Evolutionary conservation across 2,797 vertebrate species (phyloP).

Genomic region (Zalophus californianus): DNA sequence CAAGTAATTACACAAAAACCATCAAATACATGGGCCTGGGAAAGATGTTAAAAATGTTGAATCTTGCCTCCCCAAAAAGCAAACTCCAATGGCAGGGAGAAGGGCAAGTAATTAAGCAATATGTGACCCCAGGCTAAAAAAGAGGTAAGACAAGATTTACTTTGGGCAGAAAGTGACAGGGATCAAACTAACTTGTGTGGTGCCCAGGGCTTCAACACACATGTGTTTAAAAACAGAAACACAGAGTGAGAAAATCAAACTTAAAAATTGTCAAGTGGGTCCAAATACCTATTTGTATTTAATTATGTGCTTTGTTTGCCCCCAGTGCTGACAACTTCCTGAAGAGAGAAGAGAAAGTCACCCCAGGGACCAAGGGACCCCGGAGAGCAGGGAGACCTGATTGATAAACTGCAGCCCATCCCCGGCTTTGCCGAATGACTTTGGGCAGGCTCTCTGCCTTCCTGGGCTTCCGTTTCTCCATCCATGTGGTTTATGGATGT

Average conservation of each 20-base stretch:
- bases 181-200: neutral
- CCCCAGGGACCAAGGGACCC: neutral
- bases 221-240: neutral
- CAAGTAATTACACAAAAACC: neutral
- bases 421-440: neutral
- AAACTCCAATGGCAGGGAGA: neutral
- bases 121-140: neutral
- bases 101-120: neutral
- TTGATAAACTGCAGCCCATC: neutral
- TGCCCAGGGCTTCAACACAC: neutral
- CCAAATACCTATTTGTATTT: neutral
- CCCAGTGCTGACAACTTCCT: neutral
- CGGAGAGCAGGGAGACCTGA: neutral
- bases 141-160: neutral
- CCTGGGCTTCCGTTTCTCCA: neutral
- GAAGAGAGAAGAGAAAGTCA: neutral
- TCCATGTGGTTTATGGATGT: neutral
- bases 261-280: neutral
- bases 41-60: slow-evolving; percentile 28
- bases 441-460: neutral
- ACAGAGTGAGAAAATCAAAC: slow-evolving; percentile 7
- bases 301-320: neutral
- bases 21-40: neutral
- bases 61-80: slow-evolving; percentile 17
- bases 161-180: neutral